Conservation (phyloP, 2,888 invertebrate species). For the Andrena fulva region DNA sequence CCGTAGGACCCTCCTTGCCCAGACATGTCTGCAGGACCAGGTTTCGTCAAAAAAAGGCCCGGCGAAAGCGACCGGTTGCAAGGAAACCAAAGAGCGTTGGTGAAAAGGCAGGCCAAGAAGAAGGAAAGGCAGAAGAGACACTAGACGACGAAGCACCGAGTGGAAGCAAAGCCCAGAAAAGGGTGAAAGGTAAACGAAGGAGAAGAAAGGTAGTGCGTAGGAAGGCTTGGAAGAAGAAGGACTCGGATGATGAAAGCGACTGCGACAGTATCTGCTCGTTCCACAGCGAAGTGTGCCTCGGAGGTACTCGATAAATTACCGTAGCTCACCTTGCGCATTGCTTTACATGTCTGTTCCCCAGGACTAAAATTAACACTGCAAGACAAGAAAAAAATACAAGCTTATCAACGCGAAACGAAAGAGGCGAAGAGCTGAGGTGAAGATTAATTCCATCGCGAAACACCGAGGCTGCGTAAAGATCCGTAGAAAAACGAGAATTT, state of each 20-base stretch:
- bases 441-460: not conserved
- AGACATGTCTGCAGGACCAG: not conserved
- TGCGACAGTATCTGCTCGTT: constrained; percentile 75
- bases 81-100: not conserved
- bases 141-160: not conserved
- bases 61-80: not conserved
- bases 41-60: not conserved
- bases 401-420: constrained; percentile 36
- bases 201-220: constrained; percentile 19
- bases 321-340: not conserved
- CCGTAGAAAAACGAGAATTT: not conserved
- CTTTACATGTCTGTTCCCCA: constrained; percentile 32
- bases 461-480: not conserved
- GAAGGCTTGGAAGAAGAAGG: constrained; percentile 13
- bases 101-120: too few relatives aligned
- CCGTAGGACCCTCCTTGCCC: not conserved
- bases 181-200: not conserved
- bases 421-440: not conserved
- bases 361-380: constrained; percentile 69
- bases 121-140: not conserved
- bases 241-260: constrained; percentile 40
- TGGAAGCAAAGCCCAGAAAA: not conserved
- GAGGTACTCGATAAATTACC: constrained; percentile 54
- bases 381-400: constrained; percentile 65
- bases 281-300: constrained; percentile 72